Conservation (phyloP, 2,113 vertebrate species). For the Chamaetylas fuelleborni region DNA sequence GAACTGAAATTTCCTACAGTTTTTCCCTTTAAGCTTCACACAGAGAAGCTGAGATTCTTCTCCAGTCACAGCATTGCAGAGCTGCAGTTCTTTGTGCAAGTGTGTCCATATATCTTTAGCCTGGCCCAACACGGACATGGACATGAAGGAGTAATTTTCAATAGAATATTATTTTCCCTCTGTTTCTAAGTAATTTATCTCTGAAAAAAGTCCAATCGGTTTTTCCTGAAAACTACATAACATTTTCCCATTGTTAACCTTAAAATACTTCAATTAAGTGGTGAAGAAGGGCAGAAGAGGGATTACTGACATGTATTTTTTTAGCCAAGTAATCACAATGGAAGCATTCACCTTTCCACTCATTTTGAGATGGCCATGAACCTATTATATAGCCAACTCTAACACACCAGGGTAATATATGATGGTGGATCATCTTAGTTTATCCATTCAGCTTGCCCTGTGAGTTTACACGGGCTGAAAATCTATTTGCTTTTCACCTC, state of each 20-base stretch:
- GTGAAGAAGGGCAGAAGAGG: not conserved
- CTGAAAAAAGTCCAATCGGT: not conserved
- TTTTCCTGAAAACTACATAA: not conserved
- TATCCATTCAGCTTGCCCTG: slow-evolving; percentile 47
- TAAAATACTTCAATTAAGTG: not conserved
- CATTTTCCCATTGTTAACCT: not conserved
- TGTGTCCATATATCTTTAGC: not conserved
- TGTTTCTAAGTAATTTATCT: not conserved
- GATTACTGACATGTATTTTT: not conserved
- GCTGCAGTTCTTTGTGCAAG: not conserved
- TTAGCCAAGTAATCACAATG: slow-evolving; percentile 43
- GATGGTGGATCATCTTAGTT: not conserved
- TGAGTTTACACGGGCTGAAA: slow-evolving; percentile 41
- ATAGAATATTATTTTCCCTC: not conserved
- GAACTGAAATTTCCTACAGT: not conserved
- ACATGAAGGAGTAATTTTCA: not conserved
- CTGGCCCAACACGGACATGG: not conserved
- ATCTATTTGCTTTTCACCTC: slow-evolving; percentile 40
- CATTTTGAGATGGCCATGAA: slow-evolving; percentile 36
- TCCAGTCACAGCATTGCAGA: not conserved
- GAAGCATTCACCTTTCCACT: slow-evolving; percentile 51
- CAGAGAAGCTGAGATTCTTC: not conserved
- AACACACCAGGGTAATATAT: slow-evolving; percentile 2
- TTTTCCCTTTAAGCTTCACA: not conserved
- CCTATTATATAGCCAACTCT: slow-evolving; percentile 2